phyloP scores from a whole-genome alignment of 1,140 invertebrate species.

The Drosophila athabasca region DNA sequence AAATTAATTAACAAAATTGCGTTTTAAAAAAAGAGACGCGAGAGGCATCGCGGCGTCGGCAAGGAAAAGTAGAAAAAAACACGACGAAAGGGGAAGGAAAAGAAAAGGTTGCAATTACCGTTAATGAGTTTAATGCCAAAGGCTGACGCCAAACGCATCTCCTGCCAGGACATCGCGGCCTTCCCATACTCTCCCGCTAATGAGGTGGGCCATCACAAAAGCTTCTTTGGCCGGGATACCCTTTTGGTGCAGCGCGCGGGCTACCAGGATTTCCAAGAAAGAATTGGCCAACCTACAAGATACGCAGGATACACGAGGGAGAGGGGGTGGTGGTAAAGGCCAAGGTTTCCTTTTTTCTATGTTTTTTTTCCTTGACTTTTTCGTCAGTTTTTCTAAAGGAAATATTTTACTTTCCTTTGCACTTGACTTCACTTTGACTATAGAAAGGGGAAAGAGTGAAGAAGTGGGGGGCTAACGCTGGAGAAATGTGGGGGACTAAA shows the following conservation, averaged over 20 bases:
- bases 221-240: constrained; percentile 30
- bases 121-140: constrained; percentile 82
- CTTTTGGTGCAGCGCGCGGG: too few species aligned
- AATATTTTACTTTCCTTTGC: constrained; percentile 66
- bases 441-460: constrained; percentile 3
- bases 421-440: constrained; percentile 75
- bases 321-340: too few species aligned
- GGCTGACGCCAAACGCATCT: constrained; percentile 61
- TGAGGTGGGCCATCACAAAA: constrained; percentile 48
- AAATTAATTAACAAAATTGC: constrained; percentile 82
- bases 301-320: too few species aligned
- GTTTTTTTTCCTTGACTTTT: constrained; percentile 5
- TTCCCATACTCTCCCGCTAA: constrained; percentile 40
- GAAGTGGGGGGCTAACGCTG: background rate
- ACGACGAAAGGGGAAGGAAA: background rate
- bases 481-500: too few species aligned
- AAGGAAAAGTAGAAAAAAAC: constrained; percentile 13
- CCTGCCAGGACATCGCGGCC: background rate
- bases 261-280: too few species aligned
- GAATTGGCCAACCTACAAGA: too few species aligned
- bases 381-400: constrained; percentile 10
- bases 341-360: background rate
- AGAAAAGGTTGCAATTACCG: constrained; percentile 77
- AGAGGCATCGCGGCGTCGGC: too few species aligned
- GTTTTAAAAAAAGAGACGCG: constrained; percentile 45